Conservation (phyloP, 2,888 invertebrate genomes). For the Ophion ventricosus region DNA sequence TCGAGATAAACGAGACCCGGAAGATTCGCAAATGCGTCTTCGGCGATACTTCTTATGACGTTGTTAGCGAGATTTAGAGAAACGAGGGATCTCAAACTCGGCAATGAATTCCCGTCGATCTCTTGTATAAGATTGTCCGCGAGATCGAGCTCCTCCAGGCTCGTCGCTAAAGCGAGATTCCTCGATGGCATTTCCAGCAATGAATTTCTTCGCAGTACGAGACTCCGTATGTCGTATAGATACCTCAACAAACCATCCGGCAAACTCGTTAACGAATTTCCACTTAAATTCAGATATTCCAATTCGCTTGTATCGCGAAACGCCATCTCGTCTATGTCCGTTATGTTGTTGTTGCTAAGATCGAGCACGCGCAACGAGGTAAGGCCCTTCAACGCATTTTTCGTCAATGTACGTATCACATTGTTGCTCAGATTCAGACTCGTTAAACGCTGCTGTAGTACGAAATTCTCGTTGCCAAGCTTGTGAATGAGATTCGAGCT, state of each 20-base stretch:
- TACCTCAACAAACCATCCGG: slow-evolving; percentile 89
- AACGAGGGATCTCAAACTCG: slow-evolving; percentile 88
- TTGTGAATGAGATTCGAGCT: slow-evolving; percentile 92
- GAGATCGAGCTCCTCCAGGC: slow-evolving; percentile 89
- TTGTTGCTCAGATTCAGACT: slow-evolving; percentile 92
- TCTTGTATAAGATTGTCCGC: slow-evolving; percentile 91
- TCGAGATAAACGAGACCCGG: slow-evolving; percentile 89
- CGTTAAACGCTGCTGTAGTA: slow-evolving; percentile 89
- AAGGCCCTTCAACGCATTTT: slow-evolving; percentile 91
- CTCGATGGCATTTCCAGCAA: slow-evolving; percentile 90
- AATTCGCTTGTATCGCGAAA: slow-evolving; percentile 91
- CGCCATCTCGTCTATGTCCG: slow-evolving; percentile 89
- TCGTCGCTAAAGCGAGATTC: slow-evolving; percentile 88
- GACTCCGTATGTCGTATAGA: slow-evolving; percentile 88
- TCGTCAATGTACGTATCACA: slow-evolving; percentile 88
- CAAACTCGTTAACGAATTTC: slow-evolving; percentile 90
- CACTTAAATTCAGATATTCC: slow-evolving; percentile 89
- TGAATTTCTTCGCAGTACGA: slow-evolving; percentile 91
- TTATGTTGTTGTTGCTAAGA: slow-evolving; percentile 91
- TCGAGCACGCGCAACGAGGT: slow-evolving; percentile 88
- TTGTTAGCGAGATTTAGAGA: slow-evolving; percentile 90
- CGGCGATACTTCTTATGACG: slow-evolving; percentile 89
- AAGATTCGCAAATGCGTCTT: slow-evolving; percentile 90
- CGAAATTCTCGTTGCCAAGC: slow-evolving; percentile 92
- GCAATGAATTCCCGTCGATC: slow-evolving; percentile 89